These are phyloP conservation scores for Noctua pronuba DNA, from an alignment of 2,888 invertebrate genomes.

Conservation along the genomic window DNA sequence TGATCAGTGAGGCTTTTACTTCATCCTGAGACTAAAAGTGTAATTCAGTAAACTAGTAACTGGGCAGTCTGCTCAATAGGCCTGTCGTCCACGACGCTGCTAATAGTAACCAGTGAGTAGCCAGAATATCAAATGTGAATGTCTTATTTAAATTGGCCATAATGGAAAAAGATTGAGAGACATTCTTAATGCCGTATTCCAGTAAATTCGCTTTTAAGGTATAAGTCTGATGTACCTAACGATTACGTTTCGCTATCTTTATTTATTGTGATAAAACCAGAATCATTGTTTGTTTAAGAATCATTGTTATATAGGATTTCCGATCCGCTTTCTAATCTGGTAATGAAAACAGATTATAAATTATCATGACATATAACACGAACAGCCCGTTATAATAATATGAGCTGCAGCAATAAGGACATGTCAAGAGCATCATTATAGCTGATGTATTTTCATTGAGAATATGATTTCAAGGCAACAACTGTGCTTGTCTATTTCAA, in stretches of 20 bases:
- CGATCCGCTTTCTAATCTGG: background rate
- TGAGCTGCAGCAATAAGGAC: background rate
- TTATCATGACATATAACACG: background rate
- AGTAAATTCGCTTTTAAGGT: background rate
- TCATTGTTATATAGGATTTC: background rate
- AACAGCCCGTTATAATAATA: slow-evolving; percentile 8
- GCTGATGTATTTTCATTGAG: slow-evolving; percentile 12
- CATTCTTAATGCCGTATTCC: background rate
- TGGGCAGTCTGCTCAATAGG: background rate
- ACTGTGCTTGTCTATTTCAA: slow-evolving; percentile 1
- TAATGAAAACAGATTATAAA: background rate
- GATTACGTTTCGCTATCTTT: background rate
- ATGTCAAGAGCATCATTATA: slow-evolving; percentile 1
- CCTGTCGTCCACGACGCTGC: background rate
- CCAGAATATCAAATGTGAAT: no score
- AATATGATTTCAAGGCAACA: slow-evolving; percentile 14
- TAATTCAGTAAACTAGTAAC: background rate
- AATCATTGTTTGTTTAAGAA: background rate
- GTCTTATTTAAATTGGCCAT: no score
- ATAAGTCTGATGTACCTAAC: background rate
- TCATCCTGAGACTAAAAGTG: background rate
- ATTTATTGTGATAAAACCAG: background rate
- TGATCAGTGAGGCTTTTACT: background rate
- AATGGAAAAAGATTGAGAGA: background rate
- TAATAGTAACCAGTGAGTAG: background rate